Base-by-base conservation (phyloP, 2,888 invertebrate genomes). In the Aspidapion aeneum region DNA sequence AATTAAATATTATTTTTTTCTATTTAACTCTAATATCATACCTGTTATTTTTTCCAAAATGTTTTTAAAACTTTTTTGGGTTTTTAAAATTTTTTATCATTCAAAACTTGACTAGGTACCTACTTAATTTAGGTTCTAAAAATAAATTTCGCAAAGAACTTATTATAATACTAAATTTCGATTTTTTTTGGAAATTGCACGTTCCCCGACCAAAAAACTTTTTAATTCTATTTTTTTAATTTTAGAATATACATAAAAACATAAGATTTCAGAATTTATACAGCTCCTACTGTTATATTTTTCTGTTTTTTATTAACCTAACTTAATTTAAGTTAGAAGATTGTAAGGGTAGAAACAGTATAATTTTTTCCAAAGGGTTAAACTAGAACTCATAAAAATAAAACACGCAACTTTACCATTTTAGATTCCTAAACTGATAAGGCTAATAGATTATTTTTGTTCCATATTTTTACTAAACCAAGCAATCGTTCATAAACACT, bases 131-230 rank as follows among this genome's bases (percentile, higher is more conserved):
- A 62, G 21, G 17, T 19, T 9, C 62, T 65, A 60, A 62, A 59
- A 58, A 55, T 55, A 20, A 55, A 55, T 60, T 59, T 59, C 50
- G 9, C 20, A 61, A 60, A 60, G 55, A 60, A 55, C 57, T 22
- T 57, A n/a, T 21, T 21, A 12, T 18, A 18, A 59, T 51, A 49
- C 55, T 49, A 7, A n/a, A 21, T 22, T 58, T 49, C n/a, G 57
- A 60, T 66, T 69, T 66, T 68, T 64, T 67, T 62, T 66, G 65
- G 61, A 69, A 65, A 75, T 74, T 75, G 74, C 74, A 74, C 74
- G 69, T 66, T 73, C 72, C 74, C 75, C 75, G 75, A 75, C 75
- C 75, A 70, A 64, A 61, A 68, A 52, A 68, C 61, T 57, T 63
- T 67, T 64, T 62, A 65, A 58, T 58, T 57, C 67, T 67, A 52